Percentiles rank a stretch among this genome's conserved stretches.
Conservation (phyloP, 2,888 invertebrate species). For the Tetranychus truncatus region DNA sequence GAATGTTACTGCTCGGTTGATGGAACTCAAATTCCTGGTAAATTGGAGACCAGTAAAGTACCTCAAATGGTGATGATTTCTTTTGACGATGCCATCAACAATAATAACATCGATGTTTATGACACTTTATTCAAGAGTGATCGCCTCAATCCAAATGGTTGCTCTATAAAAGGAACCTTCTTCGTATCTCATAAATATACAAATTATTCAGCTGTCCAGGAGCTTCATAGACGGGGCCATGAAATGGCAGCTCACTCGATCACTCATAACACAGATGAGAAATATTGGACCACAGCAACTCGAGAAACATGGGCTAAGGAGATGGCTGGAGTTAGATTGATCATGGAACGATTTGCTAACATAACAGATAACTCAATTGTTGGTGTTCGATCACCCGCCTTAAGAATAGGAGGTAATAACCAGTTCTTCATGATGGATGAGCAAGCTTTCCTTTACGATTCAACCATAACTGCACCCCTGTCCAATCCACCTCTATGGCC, state of each 20-base stretch:
- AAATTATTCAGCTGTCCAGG: slow-evolving; percentile 32
- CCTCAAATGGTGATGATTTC: slow-evolving; percentile 33
- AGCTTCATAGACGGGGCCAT: slow-evolving; percentile 50
- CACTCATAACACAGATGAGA: slow-evolving; percentile 71
- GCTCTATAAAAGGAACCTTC: slow-evolving; percentile 31
- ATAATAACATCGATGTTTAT: slow-evolving; percentile 32
- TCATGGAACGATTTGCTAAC: slow-evolving; percentile 55
- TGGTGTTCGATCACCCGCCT: slow-evolving; percentile 67
- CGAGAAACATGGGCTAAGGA: slow-evolving; percentile 85
- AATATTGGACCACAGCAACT: slow-evolving; percentile 66
- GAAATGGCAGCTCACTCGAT: slow-evolving; percentile 79
- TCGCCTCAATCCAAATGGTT: slow-evolving; percentile 32
- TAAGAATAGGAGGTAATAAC: slow-evolving; percentile 75
- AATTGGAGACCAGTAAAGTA: slow-evolving; percentile 29
- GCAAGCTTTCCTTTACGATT: slow-evolving; percentile 82
- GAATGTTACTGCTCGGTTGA: slow-evolving; percentile 33
- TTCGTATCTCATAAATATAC: slow-evolving; percentile 32
- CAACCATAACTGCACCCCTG: slow-evolving; percentile 74
- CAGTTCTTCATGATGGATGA: slow-evolving; percentile 95
- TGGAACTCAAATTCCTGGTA: slow-evolving; percentile 31
- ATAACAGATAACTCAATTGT: slow-evolving; percentile 78
- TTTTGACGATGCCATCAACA: slow-evolving; percentile 32
- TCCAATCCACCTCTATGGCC: slow-evolving; percentile 87
- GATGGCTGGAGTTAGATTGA: slow-evolving; percentile 74
- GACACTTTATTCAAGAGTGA: slow-evolving; percentile 30